phyloP scores from a whole-genome alignment of 2,797 vertebrate species.

The Margarornis squamiger region DNA sequence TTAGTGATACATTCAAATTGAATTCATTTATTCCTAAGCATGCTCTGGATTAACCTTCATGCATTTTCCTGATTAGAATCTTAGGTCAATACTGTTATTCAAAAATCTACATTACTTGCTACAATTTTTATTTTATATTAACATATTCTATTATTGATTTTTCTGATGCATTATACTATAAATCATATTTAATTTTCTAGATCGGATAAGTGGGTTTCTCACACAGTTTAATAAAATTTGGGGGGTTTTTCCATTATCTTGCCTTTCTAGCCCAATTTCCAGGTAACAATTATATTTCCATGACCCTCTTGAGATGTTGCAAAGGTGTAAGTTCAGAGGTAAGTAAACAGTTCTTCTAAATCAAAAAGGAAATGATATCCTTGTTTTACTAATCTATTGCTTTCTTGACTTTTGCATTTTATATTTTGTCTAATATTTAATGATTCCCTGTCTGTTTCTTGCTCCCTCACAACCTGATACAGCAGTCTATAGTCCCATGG shows the following conservation, averaged over 20 bases:
- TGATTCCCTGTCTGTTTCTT: neutral
- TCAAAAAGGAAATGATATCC: neutral
- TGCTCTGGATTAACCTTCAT: slow-evolving; percentile 67
- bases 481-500: rapidly evolving
- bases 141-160: slow-evolving; percentile 57
- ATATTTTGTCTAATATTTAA: neutral
- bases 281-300: neutral
- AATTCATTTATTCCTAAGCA: slow-evolving; percentile 75
- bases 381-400: neutral
- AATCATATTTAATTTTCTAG: slow-evolving; percentile 51
- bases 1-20: slow-evolving; percentile 69
- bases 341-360: neutral
- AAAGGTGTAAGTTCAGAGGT: neutral
- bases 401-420: neutral
- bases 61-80: slow-evolving; percentile 68
- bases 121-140: slow-evolving; percentile 46
- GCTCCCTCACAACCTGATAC: neutral
- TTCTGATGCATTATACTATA: slow-evolving; percentile 22
- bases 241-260: neutral
- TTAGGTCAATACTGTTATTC: slow-evolving; percentile 64
- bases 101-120: slow-evolving; percentile 54
- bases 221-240: slow-evolving; percentile 7
- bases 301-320: neutral
- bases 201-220: neutral
- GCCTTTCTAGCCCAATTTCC: neutral